Conservation (phyloP, 2,113 vertebrate genomes). For the Centropristis striata region DNA sequence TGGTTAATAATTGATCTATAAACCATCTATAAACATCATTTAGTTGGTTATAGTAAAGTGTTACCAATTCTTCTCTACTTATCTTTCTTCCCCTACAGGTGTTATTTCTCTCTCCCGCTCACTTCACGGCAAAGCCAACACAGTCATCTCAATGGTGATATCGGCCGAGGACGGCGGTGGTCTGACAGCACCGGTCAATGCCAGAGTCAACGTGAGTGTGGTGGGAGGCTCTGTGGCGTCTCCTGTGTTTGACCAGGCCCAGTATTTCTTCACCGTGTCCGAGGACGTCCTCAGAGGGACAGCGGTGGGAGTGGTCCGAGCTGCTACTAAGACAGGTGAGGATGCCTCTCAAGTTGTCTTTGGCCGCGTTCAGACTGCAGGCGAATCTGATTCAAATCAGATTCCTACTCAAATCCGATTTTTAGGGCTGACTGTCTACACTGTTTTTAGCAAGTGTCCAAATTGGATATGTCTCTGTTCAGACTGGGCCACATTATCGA, state of each 20-base stretch:
- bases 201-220: constrained; percentile 94
- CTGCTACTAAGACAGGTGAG: constrained; percentile 85
- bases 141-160: constrained; percentile 93
- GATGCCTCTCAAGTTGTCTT: background rate
- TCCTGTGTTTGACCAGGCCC: constrained; percentile 93
- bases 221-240: constrained; percentile 90
- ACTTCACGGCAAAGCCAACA: constrained; percentile 91
- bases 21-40: too few species aligned
- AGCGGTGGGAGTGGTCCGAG: constrained; percentile 89
- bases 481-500: too few species aligned
- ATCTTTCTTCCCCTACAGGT: constrained; percentile 77
- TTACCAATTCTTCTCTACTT: background rate
- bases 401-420: too few species aligned
- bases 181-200: constrained; percentile 88
- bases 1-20: too few species aligned
- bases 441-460: too few species aligned
- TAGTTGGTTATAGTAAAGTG: too few species aligned
- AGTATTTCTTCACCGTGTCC: constrained; percentile 93
- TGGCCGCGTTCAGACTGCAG: too few species aligned
- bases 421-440: too few species aligned
- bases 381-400: too few species aligned
- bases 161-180: constrained; percentile 92
- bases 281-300: constrained; percentile 92
- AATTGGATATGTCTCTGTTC: too few species aligned
- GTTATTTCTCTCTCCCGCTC: constrained; percentile 93